phyloP scores from a whole-genome alignment of 2,888 invertebrate species.

The Heterodera filipjevi region DNA sequence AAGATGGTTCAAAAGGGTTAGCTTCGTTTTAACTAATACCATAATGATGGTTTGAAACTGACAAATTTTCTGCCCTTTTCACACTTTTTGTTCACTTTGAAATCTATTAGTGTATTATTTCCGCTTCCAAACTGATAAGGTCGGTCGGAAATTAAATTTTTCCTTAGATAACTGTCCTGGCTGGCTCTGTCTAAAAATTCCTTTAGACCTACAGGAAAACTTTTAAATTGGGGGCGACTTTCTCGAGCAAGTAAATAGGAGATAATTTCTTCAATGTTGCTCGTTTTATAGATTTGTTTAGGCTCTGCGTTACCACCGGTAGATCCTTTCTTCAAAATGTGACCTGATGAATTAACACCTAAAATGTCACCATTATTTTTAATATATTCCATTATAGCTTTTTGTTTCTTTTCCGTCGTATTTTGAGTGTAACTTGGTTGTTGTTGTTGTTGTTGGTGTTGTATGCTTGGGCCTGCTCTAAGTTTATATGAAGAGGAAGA shows the following conservation, averaged over 20 bases:
- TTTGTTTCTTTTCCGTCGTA: not conserved
- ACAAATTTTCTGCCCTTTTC: not conserved
- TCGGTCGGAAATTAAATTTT: not conserved
- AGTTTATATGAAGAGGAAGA: not conserved
- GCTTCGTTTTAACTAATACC: not conserved
- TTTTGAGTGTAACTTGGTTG: not conserved
- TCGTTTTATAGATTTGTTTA: not conserved
- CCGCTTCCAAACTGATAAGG: not conserved
- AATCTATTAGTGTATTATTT: not conserved
- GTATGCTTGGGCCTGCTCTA: not conserved
- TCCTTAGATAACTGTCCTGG: not conserved
- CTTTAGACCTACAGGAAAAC: not conserved
- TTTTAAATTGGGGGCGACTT: not conserved
- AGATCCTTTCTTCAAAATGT: not conserved
- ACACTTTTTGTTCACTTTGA: not conserved
- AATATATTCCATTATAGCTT: not conserved
- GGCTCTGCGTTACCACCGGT: not conserved
- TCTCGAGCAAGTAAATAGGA: not conserved
- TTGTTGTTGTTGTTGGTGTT: not conserved
- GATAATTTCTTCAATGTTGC: not conserved
- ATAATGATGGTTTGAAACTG: conserved; percentile 27
- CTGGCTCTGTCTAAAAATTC: not conserved
- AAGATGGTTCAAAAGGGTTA: not conserved
- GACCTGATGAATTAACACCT: not conserved
- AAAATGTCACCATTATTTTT: not conserved